Conservation (phyloP, 2,888 invertebrate species). For the Pseudeuparius sepicola region DNA sequence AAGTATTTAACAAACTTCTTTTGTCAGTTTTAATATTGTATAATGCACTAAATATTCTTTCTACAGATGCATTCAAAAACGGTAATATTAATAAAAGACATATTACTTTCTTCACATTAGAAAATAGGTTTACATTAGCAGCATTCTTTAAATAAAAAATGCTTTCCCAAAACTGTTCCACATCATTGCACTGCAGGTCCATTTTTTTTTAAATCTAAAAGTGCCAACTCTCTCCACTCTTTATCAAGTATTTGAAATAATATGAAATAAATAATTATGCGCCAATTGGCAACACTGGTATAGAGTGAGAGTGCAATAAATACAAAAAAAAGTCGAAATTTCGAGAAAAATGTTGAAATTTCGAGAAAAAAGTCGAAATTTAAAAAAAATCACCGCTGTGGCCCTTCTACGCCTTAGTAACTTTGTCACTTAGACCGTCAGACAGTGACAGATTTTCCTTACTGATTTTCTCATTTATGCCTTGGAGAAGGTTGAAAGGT, state of each 20-base stretch:
- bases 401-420: no score
- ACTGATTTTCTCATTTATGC: no score
- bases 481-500: no score
- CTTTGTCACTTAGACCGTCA: no score
- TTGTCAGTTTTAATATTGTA: conserved; percentile 1
- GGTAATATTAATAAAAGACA: not conserved
- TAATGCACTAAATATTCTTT: conserved; percentile 1
- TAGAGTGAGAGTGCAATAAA: no score
- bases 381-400: no score
- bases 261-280: no score
- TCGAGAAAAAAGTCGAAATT: no score
- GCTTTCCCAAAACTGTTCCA: not conserved
- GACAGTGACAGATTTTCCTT: no score
- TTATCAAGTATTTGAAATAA: conserved; percentile 2
- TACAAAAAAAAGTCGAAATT: no score
- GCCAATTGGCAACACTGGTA: no score
- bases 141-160: conserved; percentile 1
- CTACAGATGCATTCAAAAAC: conserved; percentile 1
- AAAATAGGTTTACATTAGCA: conserved; percentile 2
- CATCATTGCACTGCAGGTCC: not conserved
- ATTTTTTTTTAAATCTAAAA: conserved; percentile 1
- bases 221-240: not conserved
- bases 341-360: no score
- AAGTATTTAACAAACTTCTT: conserved; percentile 1
- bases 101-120: conserved; percentile 1